Evolutionary conservation across 2,113 vertebrate genomes (phyloP).

Genomic region (Aptenodytes forsteri): DNA sequence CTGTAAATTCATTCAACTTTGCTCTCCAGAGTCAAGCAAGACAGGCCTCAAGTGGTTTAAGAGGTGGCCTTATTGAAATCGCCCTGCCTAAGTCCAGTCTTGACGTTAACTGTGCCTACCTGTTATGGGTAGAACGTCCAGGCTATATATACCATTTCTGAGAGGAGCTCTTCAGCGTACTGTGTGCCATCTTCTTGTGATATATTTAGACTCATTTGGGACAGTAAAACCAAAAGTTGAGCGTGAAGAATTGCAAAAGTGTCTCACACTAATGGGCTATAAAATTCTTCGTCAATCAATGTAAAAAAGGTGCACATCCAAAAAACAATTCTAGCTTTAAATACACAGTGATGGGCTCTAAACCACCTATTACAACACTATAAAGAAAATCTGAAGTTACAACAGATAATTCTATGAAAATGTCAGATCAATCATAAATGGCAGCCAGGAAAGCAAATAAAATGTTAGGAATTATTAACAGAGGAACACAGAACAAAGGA

Average conservation of each 20-base stretch:
- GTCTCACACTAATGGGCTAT: neutral
- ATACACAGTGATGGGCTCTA: neutral
- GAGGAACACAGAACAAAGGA: neutral
- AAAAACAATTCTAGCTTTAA: neutral
- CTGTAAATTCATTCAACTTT: neutral
- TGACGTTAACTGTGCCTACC: neutral
- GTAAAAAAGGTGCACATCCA: neutral
- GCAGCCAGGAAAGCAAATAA: neutral
- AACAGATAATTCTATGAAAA: constrained; percentile 9
- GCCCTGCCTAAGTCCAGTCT: neutral
- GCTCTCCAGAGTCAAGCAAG: neutral
- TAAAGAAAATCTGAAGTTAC: neutral
- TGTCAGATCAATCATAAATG: neutral
- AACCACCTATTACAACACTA: neutral
- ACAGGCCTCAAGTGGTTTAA: neutral
- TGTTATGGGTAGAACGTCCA: neutral
- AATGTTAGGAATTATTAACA: neutral
- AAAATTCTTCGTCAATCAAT: neutral
- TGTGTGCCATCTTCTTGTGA: neutral
- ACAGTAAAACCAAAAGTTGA: neutral
- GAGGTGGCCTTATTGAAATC: neutral
- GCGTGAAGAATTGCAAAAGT: neutral
- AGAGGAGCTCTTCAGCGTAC: neutral
- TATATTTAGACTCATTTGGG: neutral
- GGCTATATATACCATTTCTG: neutral